These are phyloP conservation scores for Conus canariensis DNA, from an alignment of 2,888 invertebrate genomes.

Conservation along the genomic window DNA sequence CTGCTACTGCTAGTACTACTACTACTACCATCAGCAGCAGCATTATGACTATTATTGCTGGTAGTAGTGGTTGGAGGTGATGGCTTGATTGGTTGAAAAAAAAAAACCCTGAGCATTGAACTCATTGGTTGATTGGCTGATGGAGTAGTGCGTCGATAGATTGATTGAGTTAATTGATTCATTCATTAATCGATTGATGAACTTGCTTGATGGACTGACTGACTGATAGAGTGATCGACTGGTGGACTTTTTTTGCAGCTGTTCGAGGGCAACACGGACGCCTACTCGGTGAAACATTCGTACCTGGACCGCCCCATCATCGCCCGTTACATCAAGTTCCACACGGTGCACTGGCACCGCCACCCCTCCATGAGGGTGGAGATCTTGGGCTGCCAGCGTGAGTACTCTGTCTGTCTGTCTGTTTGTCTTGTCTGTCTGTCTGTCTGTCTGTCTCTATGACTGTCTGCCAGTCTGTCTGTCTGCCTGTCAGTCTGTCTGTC, in stretches of 20 bases:
- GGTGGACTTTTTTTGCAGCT: conserved; percentile 73
- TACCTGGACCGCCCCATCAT: conserved; percentile 80
- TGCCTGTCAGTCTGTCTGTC: no score
- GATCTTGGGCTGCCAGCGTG: conserved; percentile 81
- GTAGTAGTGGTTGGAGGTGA: no score
- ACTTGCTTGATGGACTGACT: neutral
- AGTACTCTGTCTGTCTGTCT: conserved; percentile 50
- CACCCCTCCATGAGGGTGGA: conserved; percentile 81
- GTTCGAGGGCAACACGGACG: conserved; percentile 80
- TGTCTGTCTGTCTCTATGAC: no score
- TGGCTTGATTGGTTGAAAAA: no score
- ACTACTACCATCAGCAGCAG: no score
- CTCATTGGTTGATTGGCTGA: no score
- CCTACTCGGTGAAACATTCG: conserved; percentile 79
- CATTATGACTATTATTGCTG: no score
- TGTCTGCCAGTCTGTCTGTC: no score
- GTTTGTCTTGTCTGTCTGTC: neutral
- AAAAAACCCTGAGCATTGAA: no score
- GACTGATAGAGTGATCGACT: neutral
- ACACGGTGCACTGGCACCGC: conserved; percentile 80
- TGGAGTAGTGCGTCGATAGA: no score
- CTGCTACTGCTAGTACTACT: no score
- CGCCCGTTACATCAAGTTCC: conserved; percentile 80
- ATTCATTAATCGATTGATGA: neutral
- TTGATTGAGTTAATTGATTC: neutral